phyloP scores from a whole-genome alignment of 2,797 vertebrate species.

The Synanceia verrucosa region DNA sequence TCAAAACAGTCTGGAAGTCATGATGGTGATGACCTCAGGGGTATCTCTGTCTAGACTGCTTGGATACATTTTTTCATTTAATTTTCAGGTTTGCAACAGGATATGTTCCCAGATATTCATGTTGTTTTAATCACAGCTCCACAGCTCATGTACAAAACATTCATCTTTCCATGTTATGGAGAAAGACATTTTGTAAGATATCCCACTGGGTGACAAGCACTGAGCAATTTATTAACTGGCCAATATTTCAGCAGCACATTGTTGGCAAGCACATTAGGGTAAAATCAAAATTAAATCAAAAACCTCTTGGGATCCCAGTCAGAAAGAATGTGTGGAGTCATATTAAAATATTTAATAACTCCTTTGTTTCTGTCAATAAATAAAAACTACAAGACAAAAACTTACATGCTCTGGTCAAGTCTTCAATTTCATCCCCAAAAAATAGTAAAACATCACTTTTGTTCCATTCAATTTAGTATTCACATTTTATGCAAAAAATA shows the following conservation, averaged over 20 bases:
- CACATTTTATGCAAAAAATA: not conserved
- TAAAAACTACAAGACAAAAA: not conserved
- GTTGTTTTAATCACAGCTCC: slow-evolving; percentile 37
- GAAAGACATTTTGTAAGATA: not conserved
- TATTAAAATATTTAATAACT: not conserved
- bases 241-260: not conserved
- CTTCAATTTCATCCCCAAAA: not conserved
- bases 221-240: not conserved
- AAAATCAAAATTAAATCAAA: not conserved
- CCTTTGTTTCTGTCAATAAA: not conserved
- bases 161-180: slow-evolving; percentile 2
- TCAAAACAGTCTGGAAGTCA: slow-evolving; percentile 70
- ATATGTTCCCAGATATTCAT: slow-evolving; percentile 22
- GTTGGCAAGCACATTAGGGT: not conserved
- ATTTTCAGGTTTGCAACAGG: slow-evolving; percentile 26
- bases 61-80: slow-evolving; percentile 30
- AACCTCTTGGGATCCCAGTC: not conserved
- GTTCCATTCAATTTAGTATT: not conserved
- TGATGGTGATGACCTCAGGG: slow-evolving; percentile 42
- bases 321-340: not conserved
- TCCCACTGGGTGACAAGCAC: slow-evolving; percentile 3
- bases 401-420: not conserved
- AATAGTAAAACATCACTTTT: not conserved
- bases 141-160: slow-evolving; percentile 2
- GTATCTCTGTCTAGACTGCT: slow-evolving; percentile 58